Percentiles rank a stretch among this genome's conserved stretches.
phyloP scores from a whole-genome alignment of 1,140 invertebrate species.

The Archegozetes longisetosus region DNA sequence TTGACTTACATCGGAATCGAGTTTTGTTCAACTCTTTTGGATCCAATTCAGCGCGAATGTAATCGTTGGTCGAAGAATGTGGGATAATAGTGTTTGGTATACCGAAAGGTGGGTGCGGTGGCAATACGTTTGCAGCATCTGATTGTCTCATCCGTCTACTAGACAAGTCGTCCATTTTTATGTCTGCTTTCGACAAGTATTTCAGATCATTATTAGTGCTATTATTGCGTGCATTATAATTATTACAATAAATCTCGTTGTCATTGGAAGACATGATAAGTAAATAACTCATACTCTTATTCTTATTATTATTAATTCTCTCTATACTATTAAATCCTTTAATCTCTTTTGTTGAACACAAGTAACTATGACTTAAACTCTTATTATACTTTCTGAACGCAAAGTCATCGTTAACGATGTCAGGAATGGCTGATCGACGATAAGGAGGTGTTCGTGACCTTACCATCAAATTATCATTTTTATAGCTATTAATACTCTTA shows the following conservation, averaged over 20 bases:
- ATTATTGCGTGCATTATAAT: neutral
- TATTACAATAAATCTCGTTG: neutral
- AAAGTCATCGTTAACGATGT: constrained; percentile 57
- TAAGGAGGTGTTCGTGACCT: constrained; percentile 24
- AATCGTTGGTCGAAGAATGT: constrained; percentile 50
- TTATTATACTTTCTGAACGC: constrained; percentile 50
- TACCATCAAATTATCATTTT: neutral
- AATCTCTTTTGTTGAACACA: constrained; percentile 19
- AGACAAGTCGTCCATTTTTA: constrained; percentile 50
- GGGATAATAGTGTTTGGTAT: constrained; percentile 45
- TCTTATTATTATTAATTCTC: neutral
- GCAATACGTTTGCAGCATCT: constrained; percentile 46
- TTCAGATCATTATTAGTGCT: neutral
- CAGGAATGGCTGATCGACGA: constrained; percentile 35
- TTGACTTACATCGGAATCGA: neutral
- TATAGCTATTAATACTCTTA: neutral
- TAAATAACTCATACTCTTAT: neutral
- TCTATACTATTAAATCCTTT: neutral
- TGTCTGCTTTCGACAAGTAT: neutral
- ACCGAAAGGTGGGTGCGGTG: constrained; percentile 72
- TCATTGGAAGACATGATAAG: neutral
- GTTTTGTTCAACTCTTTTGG: neutral
- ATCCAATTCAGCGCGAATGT: constrained; percentile 44
- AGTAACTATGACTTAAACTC: constrained; percentile 17
- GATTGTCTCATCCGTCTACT: constrained; percentile 58